A percentile compares a stretch with the other conserved stretches of the same genome.
phyloP scores from a whole-genome alignment of 2,113 vertebrate genomes.

The Montifringilla adamsi region DNA sequence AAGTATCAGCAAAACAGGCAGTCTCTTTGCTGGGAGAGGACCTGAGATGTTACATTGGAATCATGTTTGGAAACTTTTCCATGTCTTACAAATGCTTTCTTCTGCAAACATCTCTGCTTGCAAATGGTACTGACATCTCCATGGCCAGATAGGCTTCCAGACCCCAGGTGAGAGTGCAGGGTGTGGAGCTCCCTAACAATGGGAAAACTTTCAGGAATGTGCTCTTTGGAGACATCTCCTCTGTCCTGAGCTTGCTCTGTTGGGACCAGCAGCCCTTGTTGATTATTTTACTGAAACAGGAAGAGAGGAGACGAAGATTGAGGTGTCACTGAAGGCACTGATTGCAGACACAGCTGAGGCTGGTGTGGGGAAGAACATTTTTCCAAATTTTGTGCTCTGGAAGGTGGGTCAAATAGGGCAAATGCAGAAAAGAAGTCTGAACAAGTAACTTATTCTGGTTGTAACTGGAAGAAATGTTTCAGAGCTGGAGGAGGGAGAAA shows the following conservation, averaged over 20 bases:
- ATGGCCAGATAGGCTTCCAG: not conserved
- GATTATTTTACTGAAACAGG: not conserved
- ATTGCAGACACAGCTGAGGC: not conserved
- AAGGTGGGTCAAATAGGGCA: not conserved
- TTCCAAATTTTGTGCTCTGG: not conserved
- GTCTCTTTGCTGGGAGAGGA: not conserved
- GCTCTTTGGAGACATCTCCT: not conserved
- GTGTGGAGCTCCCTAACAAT: not conserved
- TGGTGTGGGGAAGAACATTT: not conserved
- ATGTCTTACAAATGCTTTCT: not conserved
- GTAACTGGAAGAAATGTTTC: not conserved
- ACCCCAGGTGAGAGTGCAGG: not conserved
- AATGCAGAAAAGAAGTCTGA: not conserved
- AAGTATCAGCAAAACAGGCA: not conserved
- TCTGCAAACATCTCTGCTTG: not conserved
- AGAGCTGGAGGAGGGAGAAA: not conserved
- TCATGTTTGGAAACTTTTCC: not conserved
- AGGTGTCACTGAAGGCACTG: not conserved
- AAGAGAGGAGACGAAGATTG: not conserved
- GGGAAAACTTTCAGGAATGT: not conserved
- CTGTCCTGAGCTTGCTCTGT: not conserved
- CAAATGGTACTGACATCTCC: rapidly evolving
- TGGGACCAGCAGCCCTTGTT: not conserved
- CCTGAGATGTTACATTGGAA: not conserved
- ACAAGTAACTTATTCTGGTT: not conserved